Percentiles rank a stretch among this genome's conserved stretches.
Evolutionary conservation across 2,888 invertebrate genomes (phyloP).

Genomic region (Cloeon dipterum): DNA sequence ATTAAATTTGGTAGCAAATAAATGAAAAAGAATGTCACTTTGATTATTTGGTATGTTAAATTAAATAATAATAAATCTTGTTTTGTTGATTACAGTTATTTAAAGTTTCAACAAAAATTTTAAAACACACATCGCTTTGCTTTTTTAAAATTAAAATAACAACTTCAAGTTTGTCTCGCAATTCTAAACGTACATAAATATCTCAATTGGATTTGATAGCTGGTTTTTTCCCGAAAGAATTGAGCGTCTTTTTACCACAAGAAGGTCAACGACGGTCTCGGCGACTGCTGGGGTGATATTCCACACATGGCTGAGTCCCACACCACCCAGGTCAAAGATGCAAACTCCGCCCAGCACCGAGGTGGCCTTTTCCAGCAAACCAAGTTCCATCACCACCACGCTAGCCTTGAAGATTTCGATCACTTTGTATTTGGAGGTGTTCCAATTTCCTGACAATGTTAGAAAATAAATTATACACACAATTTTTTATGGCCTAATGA

Average conservation of each 20-base stretch:
- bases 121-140: too few relatives aligned
- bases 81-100: too few relatives aligned
- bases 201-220: too few relatives aligned
- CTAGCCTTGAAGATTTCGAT: slow-evolving; percentile 51
- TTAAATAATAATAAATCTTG: too few relatives aligned
- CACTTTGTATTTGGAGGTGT: slow-evolving; percentile 35
- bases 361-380: slow-evolving; percentile 45
- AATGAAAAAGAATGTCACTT: background rate
- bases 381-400: slow-evolving; percentile 43
- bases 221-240: background rate
- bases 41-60: too few relatives aligned
- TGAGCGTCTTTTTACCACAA: slow-evolving; percentile 34
- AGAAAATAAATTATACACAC: too few relatives aligned
- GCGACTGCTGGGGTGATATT: slow-evolving; percentile 48
- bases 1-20: background rate
- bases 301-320: slow-evolving; percentile 46
- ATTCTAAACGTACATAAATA: too few relatives aligned
- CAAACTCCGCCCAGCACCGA: slow-evolving; percentile 57
- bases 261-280: slow-evolving; percentile 37
- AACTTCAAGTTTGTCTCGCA: too few relatives aligned
- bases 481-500: too few relatives aligned
- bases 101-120: too few relatives aligned
- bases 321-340: slow-evolving; percentile 47
- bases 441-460: slow-evolving; percentile 46
- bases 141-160: too few relatives aligned